Conservation (phyloP, 2,888 invertebrate genomes). For the Coelopa pilipes region DNA sequence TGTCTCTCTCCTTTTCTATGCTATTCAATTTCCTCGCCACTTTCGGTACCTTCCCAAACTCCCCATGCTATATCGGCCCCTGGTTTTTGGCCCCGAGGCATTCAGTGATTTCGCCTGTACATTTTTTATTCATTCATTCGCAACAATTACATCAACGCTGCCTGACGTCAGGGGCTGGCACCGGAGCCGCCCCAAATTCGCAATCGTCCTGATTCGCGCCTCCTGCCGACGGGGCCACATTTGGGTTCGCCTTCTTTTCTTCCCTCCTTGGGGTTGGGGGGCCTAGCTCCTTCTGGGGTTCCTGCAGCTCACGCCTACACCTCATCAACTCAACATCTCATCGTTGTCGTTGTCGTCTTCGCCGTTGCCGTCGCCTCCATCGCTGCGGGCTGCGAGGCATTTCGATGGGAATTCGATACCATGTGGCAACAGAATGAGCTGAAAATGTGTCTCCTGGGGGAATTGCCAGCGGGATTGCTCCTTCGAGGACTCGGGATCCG, state of each 20-base stretch:
- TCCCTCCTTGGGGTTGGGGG: neutral
- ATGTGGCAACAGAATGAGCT: slow-evolving; percentile 5
- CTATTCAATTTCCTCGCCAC: neutral
- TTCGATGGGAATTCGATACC: neutral
- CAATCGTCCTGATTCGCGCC: neutral
- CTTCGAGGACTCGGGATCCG: neutral
- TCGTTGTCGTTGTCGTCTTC: neutral
- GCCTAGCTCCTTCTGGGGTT: neutral
- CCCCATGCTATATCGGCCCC: neutral
- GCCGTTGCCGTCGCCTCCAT: neutral
- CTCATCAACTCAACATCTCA: slow-evolving; percentile 10
- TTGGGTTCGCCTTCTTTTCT: neutral
- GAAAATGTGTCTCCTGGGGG: slow-evolving; percentile 1
- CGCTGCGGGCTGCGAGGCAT: slow-evolving; percentile 1
- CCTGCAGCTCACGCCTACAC: neutral
- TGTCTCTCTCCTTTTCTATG: neutral
- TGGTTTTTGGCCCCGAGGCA: neutral
- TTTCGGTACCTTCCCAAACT: neutral
- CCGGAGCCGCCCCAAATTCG: too few species aligned
- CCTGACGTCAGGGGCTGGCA: neutral
- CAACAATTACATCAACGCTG: slow-evolving; percentile 13
- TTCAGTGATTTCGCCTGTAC: slow-evolving; percentile 5
- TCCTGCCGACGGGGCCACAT: neutral
- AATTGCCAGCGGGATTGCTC: neutral
- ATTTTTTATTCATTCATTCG: slow-evolving; percentile 19